These are phyloP conservation scores for Drosophila auraria DNA, from an alignment of 1,140 invertebrate species.

Conservation along the genomic window DNA sequence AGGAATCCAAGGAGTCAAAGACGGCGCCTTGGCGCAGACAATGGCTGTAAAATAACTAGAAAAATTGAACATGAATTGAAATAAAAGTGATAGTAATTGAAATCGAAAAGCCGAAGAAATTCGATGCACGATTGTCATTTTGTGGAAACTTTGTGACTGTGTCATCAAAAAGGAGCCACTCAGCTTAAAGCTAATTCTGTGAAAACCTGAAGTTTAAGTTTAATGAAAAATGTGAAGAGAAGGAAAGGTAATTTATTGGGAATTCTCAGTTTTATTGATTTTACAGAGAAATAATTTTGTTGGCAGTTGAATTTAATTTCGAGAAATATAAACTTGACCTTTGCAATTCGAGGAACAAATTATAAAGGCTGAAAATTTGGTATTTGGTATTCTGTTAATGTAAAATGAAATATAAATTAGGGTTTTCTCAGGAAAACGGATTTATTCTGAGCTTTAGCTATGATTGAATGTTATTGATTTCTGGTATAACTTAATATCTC, in stretches of 20 bases:
- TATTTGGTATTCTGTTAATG: background rate
- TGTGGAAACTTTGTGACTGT: constrained; percentile 1
- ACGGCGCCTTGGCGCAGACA: constrained; percentile 47
- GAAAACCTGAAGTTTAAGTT: background rate
- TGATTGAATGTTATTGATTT: constrained; percentile 2
- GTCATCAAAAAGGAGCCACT: constrained; percentile 4
- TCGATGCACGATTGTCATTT: constrained; percentile 16
- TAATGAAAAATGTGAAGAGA: background rate
- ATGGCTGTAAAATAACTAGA: constrained; percentile 66
- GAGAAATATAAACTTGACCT: background rate
- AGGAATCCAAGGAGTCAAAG: constrained; percentile 13
- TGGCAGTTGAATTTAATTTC: background rate
- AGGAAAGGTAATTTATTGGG: background rate
- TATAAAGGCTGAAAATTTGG: too few relatives aligned
- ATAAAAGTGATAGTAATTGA: constrained; percentile 67
- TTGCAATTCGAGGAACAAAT: background rate
- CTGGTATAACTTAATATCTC: background rate
- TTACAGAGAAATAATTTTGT: background rate
- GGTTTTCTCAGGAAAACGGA: background rate
- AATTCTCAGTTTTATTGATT: background rate
- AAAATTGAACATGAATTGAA: constrained; percentile 67
- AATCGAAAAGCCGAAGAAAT: constrained; percentile 47
- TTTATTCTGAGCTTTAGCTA: too few relatives aligned
- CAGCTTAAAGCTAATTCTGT: background rate
- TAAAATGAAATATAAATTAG: background rate